Evolutionary conservation across 2,888 invertebrate species (phyloP), one percentile per base, ranked within the genome.

Genomic region (Theodoxus fluviatilis): DNA sequence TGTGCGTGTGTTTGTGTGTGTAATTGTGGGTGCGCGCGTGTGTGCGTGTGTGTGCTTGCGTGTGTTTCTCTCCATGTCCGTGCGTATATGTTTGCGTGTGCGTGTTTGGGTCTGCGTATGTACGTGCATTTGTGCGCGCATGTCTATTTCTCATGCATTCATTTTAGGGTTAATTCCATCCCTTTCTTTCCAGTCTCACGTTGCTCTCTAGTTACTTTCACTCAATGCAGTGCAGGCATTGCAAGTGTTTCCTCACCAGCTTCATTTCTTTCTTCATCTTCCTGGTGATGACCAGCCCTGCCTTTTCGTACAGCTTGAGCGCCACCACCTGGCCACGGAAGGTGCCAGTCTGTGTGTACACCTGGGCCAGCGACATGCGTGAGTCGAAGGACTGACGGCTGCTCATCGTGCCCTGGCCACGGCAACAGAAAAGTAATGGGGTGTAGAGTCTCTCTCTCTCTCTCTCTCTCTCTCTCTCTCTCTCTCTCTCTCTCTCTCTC

Each of bases 231-330:
- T n/a, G n/a, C n/a, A n/a, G n/a, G n/a, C n/a, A n/a, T n/a, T n/a
- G n/a, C n/a, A n/a, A n/a, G 1, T 1, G 33, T 15, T 31, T 3
- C 59, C 72, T 70, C 74, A 84, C 85, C 74, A 81, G 67, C 75
- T 84, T 85, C 85, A 86, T 85, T 75, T 85, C 84, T 69, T 84
- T 84, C 71, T 83, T 83, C 79, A 84, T 81, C 33, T 78, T 78
- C 52, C 84, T 75, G 52, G 78, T 84, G 31, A 86, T 74, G 61
- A 82, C 82, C 9, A 84, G 73, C 33, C 78, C 75, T 67, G 80
- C 77, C 71, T 80, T 81, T 63, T 83, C 82, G 68, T 80, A 84
- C 68, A 81, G 79, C 71, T 85, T 86, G 25, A 85, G 71, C 0
- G 85, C 85, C 7, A 85, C 84, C 4, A 83, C 78, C 71, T 84